Conservation (phyloP, 2,888 invertebrate species). For the Callinectes sapidus region DNA sequence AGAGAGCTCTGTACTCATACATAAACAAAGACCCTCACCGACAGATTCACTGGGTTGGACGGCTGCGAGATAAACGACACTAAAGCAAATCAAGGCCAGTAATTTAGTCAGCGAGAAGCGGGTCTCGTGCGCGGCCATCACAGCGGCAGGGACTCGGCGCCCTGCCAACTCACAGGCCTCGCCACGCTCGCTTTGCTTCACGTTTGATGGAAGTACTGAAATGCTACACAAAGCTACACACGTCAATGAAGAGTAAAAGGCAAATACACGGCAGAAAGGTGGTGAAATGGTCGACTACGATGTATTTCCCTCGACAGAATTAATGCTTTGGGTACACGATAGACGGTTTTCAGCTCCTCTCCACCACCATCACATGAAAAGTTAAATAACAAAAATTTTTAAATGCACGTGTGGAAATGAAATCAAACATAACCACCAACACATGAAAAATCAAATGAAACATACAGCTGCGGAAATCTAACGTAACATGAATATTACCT, state of each 20-base stretch:
- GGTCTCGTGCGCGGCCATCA: not conserved
- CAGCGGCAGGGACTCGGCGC: not conserved
- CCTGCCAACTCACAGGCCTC: conserved; percentile 14
- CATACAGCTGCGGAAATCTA: no score
- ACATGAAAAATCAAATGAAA: no score
- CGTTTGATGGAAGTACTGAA: not conserved
- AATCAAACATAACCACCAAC: no score
- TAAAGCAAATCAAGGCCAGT: conserved; percentile 28
- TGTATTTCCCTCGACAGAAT: not conserved
- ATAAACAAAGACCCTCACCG: conserved; percentile 31
- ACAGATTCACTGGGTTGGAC: conserved; percentile 26
- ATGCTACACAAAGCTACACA: conserved; percentile 7
- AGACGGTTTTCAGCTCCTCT: not conserved
- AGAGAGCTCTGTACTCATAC: not conserved
- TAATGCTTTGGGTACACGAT: not conserved
- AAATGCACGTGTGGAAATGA: not conserved
- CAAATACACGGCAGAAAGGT: not conserved
- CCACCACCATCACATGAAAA: no score
- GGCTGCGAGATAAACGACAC: conserved; percentile 36
- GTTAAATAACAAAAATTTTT: no score
- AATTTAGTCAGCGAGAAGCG: conserved; percentile 26
- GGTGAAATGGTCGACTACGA: not conserved
- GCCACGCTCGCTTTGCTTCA: conserved; percentile 1
- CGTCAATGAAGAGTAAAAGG: not conserved
- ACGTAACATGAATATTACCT: no score